Base-by-base conservation (phyloP, 2,113 vertebrate species). In the Microcebus murinus region DNA sequence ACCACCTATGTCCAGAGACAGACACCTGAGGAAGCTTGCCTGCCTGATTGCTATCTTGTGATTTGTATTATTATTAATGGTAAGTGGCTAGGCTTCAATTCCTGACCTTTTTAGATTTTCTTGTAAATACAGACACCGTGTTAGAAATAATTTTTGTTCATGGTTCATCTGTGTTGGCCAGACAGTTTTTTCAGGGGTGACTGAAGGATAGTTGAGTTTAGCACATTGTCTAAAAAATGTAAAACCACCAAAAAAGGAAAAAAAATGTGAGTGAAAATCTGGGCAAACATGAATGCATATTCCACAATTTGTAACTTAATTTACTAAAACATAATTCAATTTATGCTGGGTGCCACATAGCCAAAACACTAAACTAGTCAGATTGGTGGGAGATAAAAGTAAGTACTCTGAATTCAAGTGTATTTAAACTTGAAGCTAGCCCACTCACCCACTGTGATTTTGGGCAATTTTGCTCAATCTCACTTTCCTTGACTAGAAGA, bases 21-120 rank as follows among this genome's bases (percentile, higher is more conserved):
- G 20, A 50, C 14, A n/a, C 7, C 31, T 11, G 4, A 82, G 71
- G 25, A 71, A 25, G 2, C 7, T 36, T 18, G 1, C 36, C 73
- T 48, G 21, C 88, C 95, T 97, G 14, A 84, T 94, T 20, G 77
- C 0, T 91, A 23, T 80, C 23, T 3, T 76, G 13, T 84, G 50
- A 90, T 97, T 90, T 91, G 45, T 55, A 77, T n/a, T 94, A n/a
- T 83, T 93, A 83, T 94, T 91, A 59, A 63, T 89, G 87, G 65
- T 39, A 29, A 63, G 39, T 96, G 81, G 50, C 39, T 61, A 29
- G 85, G 71, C 67, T 95, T 85, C 63, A 48, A 0, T 80, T 70
- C 11, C 12, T 27, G 92, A 91, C 20, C 50, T 12, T 90, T 96
- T 68, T 50, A 88, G 52, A 80, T 83, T 76, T 88, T 92, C 12